Conservation (phyloP, 2,113 vertebrate genomes). For the Okapia johnstoni region DNA sequence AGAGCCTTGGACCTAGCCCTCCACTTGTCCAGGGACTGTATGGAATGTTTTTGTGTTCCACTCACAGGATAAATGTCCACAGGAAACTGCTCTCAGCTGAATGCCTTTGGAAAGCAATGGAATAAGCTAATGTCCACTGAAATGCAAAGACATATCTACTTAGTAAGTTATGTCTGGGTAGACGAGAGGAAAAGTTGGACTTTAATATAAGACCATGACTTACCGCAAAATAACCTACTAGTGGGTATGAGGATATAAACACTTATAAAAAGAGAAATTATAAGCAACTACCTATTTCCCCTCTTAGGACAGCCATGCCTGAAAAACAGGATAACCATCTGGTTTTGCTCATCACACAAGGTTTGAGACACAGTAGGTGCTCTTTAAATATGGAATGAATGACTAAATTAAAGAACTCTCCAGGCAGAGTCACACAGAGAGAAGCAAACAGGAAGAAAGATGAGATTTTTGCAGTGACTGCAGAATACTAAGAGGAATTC, state of each 20-base stretch:
- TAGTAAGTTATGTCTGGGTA: neutral
- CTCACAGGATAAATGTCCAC: neutral
- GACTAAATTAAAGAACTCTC: neutral
- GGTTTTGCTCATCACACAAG: neutral
- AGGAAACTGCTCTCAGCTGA: neutral
- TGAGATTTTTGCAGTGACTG: neutral
- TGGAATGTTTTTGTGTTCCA: neutral
- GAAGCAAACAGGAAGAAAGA: neutral
- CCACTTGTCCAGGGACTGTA: neutral
- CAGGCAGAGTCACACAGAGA: neutral
- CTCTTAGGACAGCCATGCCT: neutral
- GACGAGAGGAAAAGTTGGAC: neutral
- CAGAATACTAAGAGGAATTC: neutral
- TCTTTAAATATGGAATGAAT: neutral
- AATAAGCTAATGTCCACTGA: neutral
- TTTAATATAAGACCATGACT: neutral
- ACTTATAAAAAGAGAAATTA: neutral
- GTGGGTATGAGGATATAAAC: neutral
- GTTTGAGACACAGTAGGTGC: neutral
- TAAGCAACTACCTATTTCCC: neutral
- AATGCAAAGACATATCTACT: neutral
- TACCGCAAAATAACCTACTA: neutral
- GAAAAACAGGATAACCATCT: neutral
- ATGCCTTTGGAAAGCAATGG: neutral
- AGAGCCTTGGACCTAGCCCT: neutral